A percentile compares a stretch with the other conserved stretches of the same genome.
Conservation (phyloP, 2,113 vertebrate species). For the Chionis minor region DNA sequence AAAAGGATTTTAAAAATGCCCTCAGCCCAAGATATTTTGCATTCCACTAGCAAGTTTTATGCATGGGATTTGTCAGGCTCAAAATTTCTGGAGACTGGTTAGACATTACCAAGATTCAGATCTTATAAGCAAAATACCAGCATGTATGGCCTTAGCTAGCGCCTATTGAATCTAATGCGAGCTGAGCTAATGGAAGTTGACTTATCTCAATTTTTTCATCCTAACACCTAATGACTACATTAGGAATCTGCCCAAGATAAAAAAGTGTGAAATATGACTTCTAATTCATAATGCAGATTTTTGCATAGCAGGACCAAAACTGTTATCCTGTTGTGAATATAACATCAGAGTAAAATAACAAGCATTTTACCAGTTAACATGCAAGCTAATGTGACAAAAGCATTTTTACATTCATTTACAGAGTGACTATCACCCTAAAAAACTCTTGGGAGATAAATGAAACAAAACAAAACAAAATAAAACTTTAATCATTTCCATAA, state of each 20-base stretch:
- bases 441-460: constrained; percentile 59
- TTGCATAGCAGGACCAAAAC: constrained; percentile 66
- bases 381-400: constrained; percentile 48
- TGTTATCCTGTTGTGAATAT: constrained; percentile 52
- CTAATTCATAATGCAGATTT: constrained; percentile 67
- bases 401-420: constrained; percentile 40
- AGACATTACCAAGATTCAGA: background rate
- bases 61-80: background rate
- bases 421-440: constrained; percentile 18
- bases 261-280: constrained; percentile 48
- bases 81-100: background rate
- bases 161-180: background rate
- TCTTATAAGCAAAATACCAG: background rate
- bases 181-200: background rate
- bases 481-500: constrained; percentile 46
- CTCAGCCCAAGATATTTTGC: background rate
- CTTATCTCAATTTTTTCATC: constrained; percentile 29
- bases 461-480: constrained; percentile 49
- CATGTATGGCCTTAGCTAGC: background rate
- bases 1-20: background rate
- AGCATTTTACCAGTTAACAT: constrained; percentile 46
- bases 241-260: constrained; percentile 36
- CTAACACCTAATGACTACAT: constrained; percentile 41
- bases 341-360: constrained; percentile 51
- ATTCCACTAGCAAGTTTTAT: background rate